Conservation (phyloP, 2,113 vertebrate genomes). For the Menidia beryllina region DNA sequence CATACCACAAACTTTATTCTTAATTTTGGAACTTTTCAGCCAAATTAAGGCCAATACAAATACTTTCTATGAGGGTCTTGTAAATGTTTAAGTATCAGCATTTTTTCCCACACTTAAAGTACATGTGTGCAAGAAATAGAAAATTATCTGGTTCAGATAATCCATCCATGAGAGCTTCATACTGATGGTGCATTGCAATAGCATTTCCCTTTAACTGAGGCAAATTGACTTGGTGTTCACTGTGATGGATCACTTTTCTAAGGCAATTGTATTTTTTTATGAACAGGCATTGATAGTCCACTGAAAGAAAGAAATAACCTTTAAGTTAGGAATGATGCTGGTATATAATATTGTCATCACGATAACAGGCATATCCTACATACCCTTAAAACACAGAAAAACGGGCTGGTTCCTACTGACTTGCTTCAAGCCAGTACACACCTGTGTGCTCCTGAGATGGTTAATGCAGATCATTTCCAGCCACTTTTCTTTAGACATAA, state of each 20-base stretch:
- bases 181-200: conserved; percentile 13
- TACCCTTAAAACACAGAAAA: background rate
- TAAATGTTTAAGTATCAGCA: background rate
- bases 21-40: background rate
- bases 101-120: background rate
- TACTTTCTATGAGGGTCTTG: background rate
- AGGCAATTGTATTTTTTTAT: conserved; percentile 16
- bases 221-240: conserved; percentile 18
- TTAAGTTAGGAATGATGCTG: background rate
- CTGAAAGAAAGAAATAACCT: conserved; percentile 7
- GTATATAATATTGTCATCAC: background rate
- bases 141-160: conserved; percentile 19
- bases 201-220: conserved; percentile 23
- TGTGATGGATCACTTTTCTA: conserved; percentile 38
- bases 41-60: background rate
- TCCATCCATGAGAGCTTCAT: conserved; percentile 33
- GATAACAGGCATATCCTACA: background rate
- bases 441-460: conserved; percentile 22
- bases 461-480: conserved; percentile 36
- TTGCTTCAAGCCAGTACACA: background rate
- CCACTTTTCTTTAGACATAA: conserved; percentile 20
- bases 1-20: background rate
- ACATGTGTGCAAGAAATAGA: background rate
- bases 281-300: conserved; percentile 7
- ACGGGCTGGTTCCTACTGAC: no score